Evolutionary conservation across 2,888 invertebrate species (phyloP).

Genomic region (Nineta flava): DNA sequence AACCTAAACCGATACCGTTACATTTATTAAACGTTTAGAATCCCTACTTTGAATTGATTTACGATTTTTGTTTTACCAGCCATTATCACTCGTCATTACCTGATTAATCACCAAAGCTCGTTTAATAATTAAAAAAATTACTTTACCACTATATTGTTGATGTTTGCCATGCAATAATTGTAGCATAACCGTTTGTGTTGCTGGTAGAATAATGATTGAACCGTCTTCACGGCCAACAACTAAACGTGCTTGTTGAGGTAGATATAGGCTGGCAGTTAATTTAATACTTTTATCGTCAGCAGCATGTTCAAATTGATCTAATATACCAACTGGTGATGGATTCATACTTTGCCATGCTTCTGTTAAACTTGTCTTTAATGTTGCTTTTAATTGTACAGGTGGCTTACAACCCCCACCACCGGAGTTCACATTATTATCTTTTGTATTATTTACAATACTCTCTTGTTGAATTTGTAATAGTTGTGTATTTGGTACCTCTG

Average conservation of each 20-base stretch:
- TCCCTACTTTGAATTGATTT: too few species aligned
- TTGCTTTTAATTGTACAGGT: slow-evolving; percentile 45
- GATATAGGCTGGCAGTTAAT: slow-evolving; percentile 85
- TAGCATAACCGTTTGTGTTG: slow-evolving; percentile 86
- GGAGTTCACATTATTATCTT: neutral
- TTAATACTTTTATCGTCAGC: slow-evolving; percentile 37
- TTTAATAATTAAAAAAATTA: slow-evolving; percentile 5
- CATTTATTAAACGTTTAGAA: too few species aligned
- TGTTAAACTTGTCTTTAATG: slow-evolving; percentile 64
- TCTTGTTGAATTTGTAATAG: slow-evolving; percentile 40
- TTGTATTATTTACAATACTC: slow-evolving; percentile 10
- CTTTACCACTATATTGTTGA: slow-evolving; percentile 56
- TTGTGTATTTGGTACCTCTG: slow-evolving; percentile 57
- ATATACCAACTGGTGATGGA: slow-evolving; percentile 76
- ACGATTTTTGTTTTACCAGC: too few species aligned
- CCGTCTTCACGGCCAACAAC: slow-evolving; percentile 94
- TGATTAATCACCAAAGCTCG: too few species aligned
- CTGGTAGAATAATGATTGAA: slow-evolving; percentile 87
- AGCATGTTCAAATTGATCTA: slow-evolving; percentile 61
- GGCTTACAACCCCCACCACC: slow-evolving; percentile 16
- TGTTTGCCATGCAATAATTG: slow-evolving; percentile 80
- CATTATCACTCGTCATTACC: too few species aligned
- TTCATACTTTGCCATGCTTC: slow-evolving; percentile 79
- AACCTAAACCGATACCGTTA: too few species aligned
- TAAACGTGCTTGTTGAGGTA: slow-evolving; percentile 82